Conservation (phyloP, 2,113 vertebrate genomes). For the Gnathonemus echidnorhynchus region DNA sequence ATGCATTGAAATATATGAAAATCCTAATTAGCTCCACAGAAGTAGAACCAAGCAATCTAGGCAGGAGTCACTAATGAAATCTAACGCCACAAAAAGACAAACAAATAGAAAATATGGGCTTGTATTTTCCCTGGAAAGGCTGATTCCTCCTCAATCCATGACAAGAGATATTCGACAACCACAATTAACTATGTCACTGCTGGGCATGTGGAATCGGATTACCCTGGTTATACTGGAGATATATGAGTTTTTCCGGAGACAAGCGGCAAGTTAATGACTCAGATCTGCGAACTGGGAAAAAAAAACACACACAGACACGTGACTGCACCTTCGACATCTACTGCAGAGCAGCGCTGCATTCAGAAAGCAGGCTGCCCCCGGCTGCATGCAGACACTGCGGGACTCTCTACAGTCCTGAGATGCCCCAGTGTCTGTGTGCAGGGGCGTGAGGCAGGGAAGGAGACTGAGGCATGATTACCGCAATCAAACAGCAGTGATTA, state of each 20-base stretch:
- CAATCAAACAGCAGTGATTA: background rate
- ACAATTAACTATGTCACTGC: conserved; percentile 60
- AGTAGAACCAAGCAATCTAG: conserved; percentile 49
- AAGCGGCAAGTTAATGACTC: conserved; percentile 45
- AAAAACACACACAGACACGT: background rate
- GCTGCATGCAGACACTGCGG: background rate
- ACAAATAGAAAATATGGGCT: conserved; percentile 39
- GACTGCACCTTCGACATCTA: background rate
- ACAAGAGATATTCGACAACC: conserved; percentile 54
- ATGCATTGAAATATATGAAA: conserved; percentile 62
- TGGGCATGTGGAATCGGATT: conserved; percentile 57
- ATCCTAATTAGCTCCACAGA: conserved; percentile 56
- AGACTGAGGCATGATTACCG: background rate
- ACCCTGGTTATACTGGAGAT: conserved; percentile 53
- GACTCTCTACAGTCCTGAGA: background rate
- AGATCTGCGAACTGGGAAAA: conserved; percentile 42
- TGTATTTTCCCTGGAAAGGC: conserved; percentile 11
- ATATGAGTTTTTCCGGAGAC: conserved; percentile 41
- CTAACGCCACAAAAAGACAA: conserved; percentile 34
- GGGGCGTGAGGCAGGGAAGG: background rate
- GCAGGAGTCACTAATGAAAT: conserved; percentile 48
- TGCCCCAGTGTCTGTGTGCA: background rate
- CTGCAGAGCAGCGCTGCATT: background rate
- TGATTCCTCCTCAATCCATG: conserved; percentile 25
- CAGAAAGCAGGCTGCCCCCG: background rate